Base-by-base conservation (phyloP, 2,888 invertebrate species). In the Sesia apiformis region DNA sequence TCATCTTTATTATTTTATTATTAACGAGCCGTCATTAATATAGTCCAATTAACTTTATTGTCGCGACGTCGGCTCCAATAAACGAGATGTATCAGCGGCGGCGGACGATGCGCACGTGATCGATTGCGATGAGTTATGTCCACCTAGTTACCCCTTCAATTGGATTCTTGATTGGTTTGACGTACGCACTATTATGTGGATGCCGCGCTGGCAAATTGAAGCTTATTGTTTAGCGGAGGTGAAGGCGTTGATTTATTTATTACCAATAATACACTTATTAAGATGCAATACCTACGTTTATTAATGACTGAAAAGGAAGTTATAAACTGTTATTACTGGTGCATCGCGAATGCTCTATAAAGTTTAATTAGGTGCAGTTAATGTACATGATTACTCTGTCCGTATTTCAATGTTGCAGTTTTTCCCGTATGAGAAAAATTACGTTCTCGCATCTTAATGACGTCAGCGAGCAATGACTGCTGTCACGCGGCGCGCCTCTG, bases 91-190 rank as follows among this genome's bases (percentile, higher is more conserved):
- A 82, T 82, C 73, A 70, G 64, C 70, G 67, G 64, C 68, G 68
- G 62, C 69, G 63, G 60, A 66, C 73, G 76, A 76, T 70, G 74
- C 71, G 76, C 74, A 71, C 77, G 74, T 84, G 86, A 87, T 87
- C 82, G 85, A 85, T 85, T 72, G 78, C 75, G 71, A 74, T 77
- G 77, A 81, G 76, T 81, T 83, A 80, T 78, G 83, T 83, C 83
- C 84, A 84, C 80, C 80, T 84, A 84, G 85, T 87, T 86, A 86
- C 84, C 85, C 84, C 79, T 84, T 83, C 88, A 88, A 89, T 88
- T 88, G 88, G 77, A 72, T 78, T 76, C 80, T 78, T 85, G 86
- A 89, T 88, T 87, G 88, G 80, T 79, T 82, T 78, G 85, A 87
- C 82, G 81, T 83, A 73, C 79, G 76, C 77, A 74, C 77, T 76